Base-by-base conservation (phyloP, 2,888 invertebrate species). In the Neoitamus cyanurus region DNA sequence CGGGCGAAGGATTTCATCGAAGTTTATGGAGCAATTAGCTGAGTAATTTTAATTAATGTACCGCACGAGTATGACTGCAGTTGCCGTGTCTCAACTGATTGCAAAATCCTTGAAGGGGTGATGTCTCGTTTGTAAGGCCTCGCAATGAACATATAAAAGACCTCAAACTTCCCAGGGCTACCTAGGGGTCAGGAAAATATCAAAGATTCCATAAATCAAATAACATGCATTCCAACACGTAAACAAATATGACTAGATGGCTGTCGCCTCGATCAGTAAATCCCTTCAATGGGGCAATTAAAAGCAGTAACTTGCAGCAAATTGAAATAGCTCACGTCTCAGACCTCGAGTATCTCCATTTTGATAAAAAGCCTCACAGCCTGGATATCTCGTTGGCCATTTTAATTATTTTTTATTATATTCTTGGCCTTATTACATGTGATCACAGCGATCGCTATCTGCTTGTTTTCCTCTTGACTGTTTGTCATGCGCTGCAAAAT, bases 341-440 rank as follows among this genome's bases (percentile, higher is more conserved):
- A 58, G 58, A 58, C 58, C 20, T 58, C 58, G 25, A 20, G 58
- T 58, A 58, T 58, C 9, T 58, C 58, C 58, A 58, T 58, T 58
- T 58, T 58, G 58, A 42, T 58, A 58, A 58, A 34, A 15, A n/a
- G 58, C 58, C 58, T 58, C 58, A 20, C 15, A 20, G 20, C 36
- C 20, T 73, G 31, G 15, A 34, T 36, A 73, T 73, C 73, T 73
- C 73, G 20, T 34, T 73, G 73, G 9, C 73, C 73, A 73, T 20
- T 73, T 73, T 34, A 73, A 73, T 73, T 34, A 73, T 36, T 73
- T 73, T 73, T 73, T 34, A 34, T 73, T 58, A 58, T 73, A 15
- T 73, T 73, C 73, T 73, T 73, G 73, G 73, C 73, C 73, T 73
- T 73, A 73, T 73, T 73, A 73, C 73, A 34, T 73, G 73, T 73